These are phyloP conservation scores for Medauroidea extradentata DNA, from an alignment of 1,140 invertebrate species.

Conservation along the genomic window DNA sequence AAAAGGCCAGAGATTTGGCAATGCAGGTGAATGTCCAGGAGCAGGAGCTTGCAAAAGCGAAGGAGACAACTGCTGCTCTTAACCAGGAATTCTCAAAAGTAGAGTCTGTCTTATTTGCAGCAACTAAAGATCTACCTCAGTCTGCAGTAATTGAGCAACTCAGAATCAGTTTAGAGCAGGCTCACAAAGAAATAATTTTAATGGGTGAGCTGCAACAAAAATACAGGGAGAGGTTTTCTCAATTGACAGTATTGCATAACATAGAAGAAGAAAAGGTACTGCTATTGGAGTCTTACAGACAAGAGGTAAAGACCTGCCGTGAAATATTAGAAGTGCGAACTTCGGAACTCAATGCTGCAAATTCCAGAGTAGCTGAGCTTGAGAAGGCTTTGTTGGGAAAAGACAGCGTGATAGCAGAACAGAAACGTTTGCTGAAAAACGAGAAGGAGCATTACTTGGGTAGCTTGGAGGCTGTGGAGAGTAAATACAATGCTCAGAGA, in stretches of 20 bases:
- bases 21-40: not conserved
- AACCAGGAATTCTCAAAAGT: constrained; percentile 14
- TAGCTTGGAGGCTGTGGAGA: constrained; percentile 56
- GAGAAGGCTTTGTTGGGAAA: constrained; percentile 44
- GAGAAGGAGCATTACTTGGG: constrained; percentile 51
- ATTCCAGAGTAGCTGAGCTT: constrained; percentile 46
- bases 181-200: constrained; percentile 41
- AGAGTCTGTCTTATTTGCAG: constrained; percentile 33
- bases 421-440: constrained; percentile 48
- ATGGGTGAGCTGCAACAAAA: constrained; percentile 37
- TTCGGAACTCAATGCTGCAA: constrained; percentile 46
- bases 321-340: constrained; percentile 40
- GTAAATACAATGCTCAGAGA: constrained; percentile 65
- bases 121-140: constrained; percentile 39
- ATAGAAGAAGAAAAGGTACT: constrained; percentile 42
- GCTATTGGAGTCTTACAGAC: constrained; percentile 42
- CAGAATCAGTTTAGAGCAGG: constrained; percentile 35
- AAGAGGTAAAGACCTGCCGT: constrained; percentile 41
- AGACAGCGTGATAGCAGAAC: constrained; percentile 46
- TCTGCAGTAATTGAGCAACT: constrained; percentile 36
- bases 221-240: constrained; percentile 15
- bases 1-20: not conserved
- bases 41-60: constrained; percentile 30
- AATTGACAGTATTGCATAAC: constrained; percentile 38
- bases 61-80: constrained; percentile 9